Evolutionary conservation across 2,113 vertebrate genomes (phyloP).

Genomic region (Cochlearius cochlearius): DNA sequence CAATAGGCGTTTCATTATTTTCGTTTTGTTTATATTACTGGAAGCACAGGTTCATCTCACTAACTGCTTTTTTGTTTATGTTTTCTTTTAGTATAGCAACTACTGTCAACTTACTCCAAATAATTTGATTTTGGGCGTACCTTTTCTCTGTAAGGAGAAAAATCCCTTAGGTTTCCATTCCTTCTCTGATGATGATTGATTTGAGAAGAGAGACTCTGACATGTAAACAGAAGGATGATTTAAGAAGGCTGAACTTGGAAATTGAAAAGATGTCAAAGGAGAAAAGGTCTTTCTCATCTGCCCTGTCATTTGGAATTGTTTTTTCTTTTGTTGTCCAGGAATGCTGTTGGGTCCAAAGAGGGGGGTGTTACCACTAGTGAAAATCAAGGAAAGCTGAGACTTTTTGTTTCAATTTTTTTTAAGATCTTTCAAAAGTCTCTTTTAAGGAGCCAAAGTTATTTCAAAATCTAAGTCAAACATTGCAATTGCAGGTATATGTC

Average conservation of each 20-base stretch:
- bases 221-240: constrained; percentile 8
- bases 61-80: background rate
- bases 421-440: background rate
- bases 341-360: background rate
- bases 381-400: background rate
- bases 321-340: background rate
- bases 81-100: constrained; percentile 38
- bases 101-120: background rate
- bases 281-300: background rate
- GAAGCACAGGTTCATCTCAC: constrained; percentile 18
- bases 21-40: constrained; percentile 3
- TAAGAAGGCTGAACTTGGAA: constrained; percentile 7
- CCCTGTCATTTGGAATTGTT: background rate
- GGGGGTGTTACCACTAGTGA: background rate
- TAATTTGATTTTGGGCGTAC: background rate
- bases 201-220: background rate
- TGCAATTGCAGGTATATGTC: background rate
- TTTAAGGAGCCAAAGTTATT: background rate
- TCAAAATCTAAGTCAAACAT: background rate
- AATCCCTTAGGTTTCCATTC: constrained; percentile 36
- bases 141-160: background rate
- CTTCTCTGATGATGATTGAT: constrained; percentile 6
- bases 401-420: background rate
- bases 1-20: constrained; percentile 45
- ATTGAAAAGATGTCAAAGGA: background rate